Percentiles rank a stretch among this genome's conserved stretches.
phyloP scores from a whole-genome alignment of 2,888 invertebrate genomes.

The Lagria hirta region DNA sequence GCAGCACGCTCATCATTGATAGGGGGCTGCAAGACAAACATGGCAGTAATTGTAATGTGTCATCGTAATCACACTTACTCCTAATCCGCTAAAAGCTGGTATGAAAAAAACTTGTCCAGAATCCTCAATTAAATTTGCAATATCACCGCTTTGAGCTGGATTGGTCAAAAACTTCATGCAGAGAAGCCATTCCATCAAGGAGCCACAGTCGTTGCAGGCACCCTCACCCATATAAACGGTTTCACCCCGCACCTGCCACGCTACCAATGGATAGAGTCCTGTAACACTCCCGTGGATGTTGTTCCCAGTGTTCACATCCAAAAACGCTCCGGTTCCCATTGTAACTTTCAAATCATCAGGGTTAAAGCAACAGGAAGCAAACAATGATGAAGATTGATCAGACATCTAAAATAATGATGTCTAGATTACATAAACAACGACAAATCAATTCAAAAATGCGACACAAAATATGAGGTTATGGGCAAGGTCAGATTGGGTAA shows the following conservation, averaged over 20 bases:
- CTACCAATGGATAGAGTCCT: constrained; percentile 90
- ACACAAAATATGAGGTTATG: too few relatives aligned
- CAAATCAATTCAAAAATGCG: constrained; percentile 4
- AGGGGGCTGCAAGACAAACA: constrained; percentile 69
- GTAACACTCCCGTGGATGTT: constrained; percentile 77
- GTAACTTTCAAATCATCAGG: constrained; percentile 83
- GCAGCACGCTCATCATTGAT: constrained; percentile 84
- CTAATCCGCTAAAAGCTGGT: constrained; percentile 86
- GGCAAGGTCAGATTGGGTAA: too few relatives aligned
- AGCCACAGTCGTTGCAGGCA: constrained; percentile 84
- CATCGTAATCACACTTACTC: constrained; percentile 60
- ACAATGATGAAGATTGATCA: constrained; percentile 87
- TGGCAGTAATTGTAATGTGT: constrained; percentile 1
- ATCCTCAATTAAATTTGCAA: too few relatives aligned
- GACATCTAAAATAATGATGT: constrained; percentile 76
- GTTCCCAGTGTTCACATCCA: constrained; percentile 78
- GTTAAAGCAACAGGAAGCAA: constrained; percentile 81
- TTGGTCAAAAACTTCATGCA: too few relatives aligned
- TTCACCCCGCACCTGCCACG: constrained; percentile 71
- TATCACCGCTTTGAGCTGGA: too few relatives aligned
- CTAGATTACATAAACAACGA: constrained; percentile 19
- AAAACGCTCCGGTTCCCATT: constrained; percentile 89
- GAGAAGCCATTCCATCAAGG: constrained; percentile 83
- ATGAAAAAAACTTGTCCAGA: constrained; percentile 82
- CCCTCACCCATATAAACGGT: constrained; percentile 85